Evolutionary conservation across 2,797 vertebrate genomes (phyloP), one percentile per base, ranked within the genome.

Genomic region (Nyctalus aviator): DNA sequence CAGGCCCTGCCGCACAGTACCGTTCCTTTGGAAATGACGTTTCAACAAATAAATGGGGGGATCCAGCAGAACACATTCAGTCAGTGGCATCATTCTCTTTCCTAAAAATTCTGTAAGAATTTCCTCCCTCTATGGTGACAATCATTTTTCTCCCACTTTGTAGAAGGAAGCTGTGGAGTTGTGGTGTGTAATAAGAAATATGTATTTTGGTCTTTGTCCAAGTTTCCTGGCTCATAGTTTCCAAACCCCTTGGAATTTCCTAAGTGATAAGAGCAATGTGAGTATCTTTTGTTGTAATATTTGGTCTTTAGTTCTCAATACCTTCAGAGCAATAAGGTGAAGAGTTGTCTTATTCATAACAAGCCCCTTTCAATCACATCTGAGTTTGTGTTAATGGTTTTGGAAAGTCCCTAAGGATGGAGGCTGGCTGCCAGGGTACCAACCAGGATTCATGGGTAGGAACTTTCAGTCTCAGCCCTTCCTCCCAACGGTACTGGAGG

Each of bases 251-350:
- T 91, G 57, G 27, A 76, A 66, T 44, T 91, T 84, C 71, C 59
- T 76, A 84, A 66, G 78, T 90, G 55, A 83, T 73, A 41, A 83
- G 71, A 83, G 13, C 69, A 83, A 50, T 30, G 5, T 68, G 68
- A 82, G 20, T 48, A 90, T 90, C 78, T 90, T 84, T 72, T 66
- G 32, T 83, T 83, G 15, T 12, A 84, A 32, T 73, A 76, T 76
- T 91, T 91, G 46, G 35, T 76, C 71, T 76, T 57, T 32, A 66
- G 57, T 66, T 50, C 69, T 91, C 55, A 75, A 53, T 64, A 25
- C 4, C 46, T 84, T 76, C 57, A 84, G 35, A 91, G 30, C 21
- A 50, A 53, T 75, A 53, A 75, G 32, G 71, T 76, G 57, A 91
- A 84, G 84, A 35, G 7, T 11, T 55, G 20, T 91, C 55, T 55